These are phyloP conservation scores for Agapetus fuscipes DNA, from an alignment of 2,888 invertebrate genomes.

Conservation along the genomic window DNA sequence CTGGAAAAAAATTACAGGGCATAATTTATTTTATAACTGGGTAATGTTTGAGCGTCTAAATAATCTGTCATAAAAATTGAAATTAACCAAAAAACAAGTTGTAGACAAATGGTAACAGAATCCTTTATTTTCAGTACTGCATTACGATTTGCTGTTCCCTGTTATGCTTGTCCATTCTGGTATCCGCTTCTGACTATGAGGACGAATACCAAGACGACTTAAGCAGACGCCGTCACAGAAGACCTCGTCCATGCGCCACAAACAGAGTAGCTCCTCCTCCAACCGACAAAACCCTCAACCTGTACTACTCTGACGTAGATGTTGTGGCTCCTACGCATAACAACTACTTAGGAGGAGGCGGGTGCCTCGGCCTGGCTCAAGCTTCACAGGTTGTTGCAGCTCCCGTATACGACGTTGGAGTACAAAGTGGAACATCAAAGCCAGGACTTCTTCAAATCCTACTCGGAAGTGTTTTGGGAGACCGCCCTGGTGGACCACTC, in stretches of 20 bases:
- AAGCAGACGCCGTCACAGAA: constrained; percentile 6
- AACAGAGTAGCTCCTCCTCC: constrained; percentile 6
- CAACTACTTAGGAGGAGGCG: constrained; percentile 2
- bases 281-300: constrained; percentile 10
- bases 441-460: background rate
- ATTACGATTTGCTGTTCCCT: too few species aligned
- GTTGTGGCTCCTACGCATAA: background rate
- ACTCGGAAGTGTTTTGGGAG: background rate
- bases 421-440: background rate
- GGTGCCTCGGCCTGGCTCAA: background rate
- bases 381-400: background rate
- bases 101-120: too few species aligned
- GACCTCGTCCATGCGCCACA: constrained; percentile 7
- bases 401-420: background rate
- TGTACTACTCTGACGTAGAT: constrained; percentile 11
- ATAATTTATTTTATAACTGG: too few species aligned
- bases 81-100: too few species aligned
- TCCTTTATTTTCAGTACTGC: too few species aligned
- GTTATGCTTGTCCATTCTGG: too few species aligned
- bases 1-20: too few species aligned
- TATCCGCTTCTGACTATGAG: too few species aligned
- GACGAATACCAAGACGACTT: constrained; percentile 3
- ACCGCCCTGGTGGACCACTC: constrained; percentile 6
- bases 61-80: too few species aligned
- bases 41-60: too few species aligned